A percentile compares a stretch with the other conserved stretches of the same genome.
phyloP scores from a whole-genome alignment of 2,888 invertebrate genomes.

The Caenorhabditis sulstoni region DNA sequence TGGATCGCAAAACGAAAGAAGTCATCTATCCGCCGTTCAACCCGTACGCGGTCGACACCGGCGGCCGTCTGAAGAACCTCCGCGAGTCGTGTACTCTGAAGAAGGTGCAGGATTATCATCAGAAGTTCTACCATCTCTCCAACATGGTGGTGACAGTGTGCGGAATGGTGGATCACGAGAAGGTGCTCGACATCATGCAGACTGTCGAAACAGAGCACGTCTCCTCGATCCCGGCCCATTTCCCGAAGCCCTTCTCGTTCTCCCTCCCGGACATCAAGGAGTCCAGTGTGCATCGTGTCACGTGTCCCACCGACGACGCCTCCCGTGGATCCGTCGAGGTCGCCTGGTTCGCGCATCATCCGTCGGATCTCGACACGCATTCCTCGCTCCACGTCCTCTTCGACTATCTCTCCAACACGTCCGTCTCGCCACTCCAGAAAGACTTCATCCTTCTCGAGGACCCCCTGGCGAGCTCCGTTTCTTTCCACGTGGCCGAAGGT shows the following conservation, averaged over 20 bases:
- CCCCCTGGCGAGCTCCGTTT: conserved; percentile 69
- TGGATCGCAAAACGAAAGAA: conserved; percentile 67
- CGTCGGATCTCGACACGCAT: conserved; percentile 54
- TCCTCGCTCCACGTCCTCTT: conserved; percentile 70
- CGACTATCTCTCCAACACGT: conserved; percentile 87
- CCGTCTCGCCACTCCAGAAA: conserved; percentile 89
- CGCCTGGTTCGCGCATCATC: conserved; percentile 78
- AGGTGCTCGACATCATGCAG: conserved; percentile 87
- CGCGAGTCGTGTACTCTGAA: conserved; percentile 88
- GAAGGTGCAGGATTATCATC: conserved; percentile 89
- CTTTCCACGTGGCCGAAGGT: conserved; percentile 63
- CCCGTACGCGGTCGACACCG: conserved; percentile 90
- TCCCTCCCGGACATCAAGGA: conserved; percentile 52
- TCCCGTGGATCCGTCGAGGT: conserved; percentile 74
- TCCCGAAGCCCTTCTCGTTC: conserved; percentile 72
- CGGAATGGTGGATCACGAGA: conserved; percentile 85
- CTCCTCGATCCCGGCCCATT: conserved; percentile 64
- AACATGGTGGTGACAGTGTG: conserved; percentile 90
- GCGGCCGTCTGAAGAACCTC: conserved; percentile 90
- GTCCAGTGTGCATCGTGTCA: conserved; percentile 61
- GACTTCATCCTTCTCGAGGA: conserved; percentile 76
- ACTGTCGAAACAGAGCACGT: conserved; percentile 86
- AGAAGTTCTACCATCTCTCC: conserved; percentile 90
- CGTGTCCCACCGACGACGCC: conserved; percentile 77
- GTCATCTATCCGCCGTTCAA: conserved; percentile 87